Conservation (phyloP, 2,113 vertebrate species). For the Brachirus orientalis region DNA sequence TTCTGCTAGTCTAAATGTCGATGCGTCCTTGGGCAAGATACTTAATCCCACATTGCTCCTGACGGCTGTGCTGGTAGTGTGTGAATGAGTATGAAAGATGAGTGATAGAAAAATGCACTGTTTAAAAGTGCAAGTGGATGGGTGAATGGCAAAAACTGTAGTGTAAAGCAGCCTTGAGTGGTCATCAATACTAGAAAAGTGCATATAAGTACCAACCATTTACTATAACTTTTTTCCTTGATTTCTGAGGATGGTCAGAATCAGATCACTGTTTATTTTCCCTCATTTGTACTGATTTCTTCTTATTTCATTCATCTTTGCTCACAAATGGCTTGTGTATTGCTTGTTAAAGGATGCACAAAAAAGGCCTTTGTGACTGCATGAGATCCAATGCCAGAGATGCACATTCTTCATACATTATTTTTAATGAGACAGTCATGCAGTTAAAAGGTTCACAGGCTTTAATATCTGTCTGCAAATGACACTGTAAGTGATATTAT, state of each 20-base stretch:
- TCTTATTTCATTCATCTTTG: neutral
- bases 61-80: no score
- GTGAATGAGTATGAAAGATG: no score
- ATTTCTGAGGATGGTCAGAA: neutral
- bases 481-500: neutral
- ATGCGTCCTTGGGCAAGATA: no score
- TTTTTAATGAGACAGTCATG: neutral
- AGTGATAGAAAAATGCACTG: no score
- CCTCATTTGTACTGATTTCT: neutral
- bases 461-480: constrained; percentile 2
- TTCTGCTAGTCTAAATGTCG: no score
- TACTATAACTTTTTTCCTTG: neutral
- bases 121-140: no score
- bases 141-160: no score
- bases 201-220: no score
- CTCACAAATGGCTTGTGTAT: neutral
- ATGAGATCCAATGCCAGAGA: neutral
- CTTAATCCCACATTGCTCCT: no score
- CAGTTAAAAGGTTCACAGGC: neutral
- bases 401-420: neutral
- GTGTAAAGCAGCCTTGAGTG: no score
- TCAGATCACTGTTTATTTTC: neutral
- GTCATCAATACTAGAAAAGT: no score
- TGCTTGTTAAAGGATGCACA: neutral
- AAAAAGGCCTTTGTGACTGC: neutral